Evolutionary conservation across 2,888 invertebrate genomes (phyloP).

Genomic region (Anoncus sp.): DNA sequence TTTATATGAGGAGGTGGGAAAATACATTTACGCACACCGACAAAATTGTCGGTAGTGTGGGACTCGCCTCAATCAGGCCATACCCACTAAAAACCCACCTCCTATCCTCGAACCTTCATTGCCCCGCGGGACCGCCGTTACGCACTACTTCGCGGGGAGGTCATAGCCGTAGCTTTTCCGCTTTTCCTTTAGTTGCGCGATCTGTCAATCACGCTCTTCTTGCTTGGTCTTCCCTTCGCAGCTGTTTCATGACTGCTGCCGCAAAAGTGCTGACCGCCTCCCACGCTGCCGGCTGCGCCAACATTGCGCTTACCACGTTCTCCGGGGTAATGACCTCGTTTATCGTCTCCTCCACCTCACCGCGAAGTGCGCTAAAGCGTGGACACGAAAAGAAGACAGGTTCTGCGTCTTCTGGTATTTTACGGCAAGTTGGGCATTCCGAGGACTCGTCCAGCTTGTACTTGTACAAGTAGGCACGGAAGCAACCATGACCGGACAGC

Average conservation of each 20-base stretch:
- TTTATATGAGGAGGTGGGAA: too few relatives aligned
- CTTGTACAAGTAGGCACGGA: slow-evolving; percentile 11
- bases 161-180: too few relatives aligned
- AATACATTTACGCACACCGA: too few relatives aligned
- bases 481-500: slow-evolving; percentile 41
- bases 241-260: too few relatives aligned
- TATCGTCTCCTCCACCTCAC: not conserved
- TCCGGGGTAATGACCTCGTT: not conserved
- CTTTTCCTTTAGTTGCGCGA: too few relatives aligned
- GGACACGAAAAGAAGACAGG: slow-evolving; percentile 41
- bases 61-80: too few relatives aligned
- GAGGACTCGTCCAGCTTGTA: slow-evolving; percentile 39
- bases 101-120: too few relatives aligned
- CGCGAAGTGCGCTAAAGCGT: slow-evolving; percentile 16
- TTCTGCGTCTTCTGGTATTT: slow-evolving; percentile 32
- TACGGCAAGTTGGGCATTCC: slow-evolving; percentile 29
- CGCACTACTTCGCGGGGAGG: not conserved
- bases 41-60: too few relatives aligned
- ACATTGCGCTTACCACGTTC: not conserved
- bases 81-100: slow-evolving; percentile 31
- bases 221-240: too few relatives aligned
- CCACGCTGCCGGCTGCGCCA: too few relatives aligned
- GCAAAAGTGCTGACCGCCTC: too few relatives aligned
- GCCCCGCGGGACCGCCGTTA: slow-evolving; percentile 41
- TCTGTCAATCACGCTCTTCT: too few relatives aligned